Conservation (phyloP, 1,140 invertebrate species). For the Acromyrmex heyeri region DNA sequence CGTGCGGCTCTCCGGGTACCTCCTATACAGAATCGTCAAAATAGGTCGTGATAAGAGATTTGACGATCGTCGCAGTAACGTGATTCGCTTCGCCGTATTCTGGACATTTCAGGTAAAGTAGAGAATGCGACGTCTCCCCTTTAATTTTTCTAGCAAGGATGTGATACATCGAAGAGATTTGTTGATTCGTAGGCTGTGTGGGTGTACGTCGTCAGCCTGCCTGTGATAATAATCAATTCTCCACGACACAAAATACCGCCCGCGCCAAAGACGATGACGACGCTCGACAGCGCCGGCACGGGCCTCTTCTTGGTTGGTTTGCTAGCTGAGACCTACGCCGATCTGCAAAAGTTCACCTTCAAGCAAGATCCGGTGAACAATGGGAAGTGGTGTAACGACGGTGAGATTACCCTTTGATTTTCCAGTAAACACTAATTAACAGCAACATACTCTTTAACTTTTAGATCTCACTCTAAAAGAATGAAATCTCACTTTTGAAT, state of each 20-base stretch:
- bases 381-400: slow-evolving; percentile 96
- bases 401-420: slow-evolving; percentile 81
- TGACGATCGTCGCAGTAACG: slow-evolving; percentile 95
- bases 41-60: slow-evolving; percentile 96
- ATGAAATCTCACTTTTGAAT: too few species aligned
- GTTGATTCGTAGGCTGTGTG: slow-evolving; percentile 92
- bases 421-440: too few species aligned
- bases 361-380: slow-evolving; percentile 94
- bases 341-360: slow-evolving; percentile 96
- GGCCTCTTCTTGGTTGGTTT: slow-evolving; percentile 94
- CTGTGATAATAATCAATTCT: slow-evolving; percentile 96
- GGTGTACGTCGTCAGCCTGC: slow-evolving; percentile 96
- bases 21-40: slow-evolving; percentile 95
- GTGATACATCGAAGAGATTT: slow-evolving; percentile 5
- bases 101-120: slow-evolving; percentile 94
- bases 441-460: too few species aligned
- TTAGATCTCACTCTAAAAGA: too few species aligned
- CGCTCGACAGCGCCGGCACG: slow-evolving; percentile 93
- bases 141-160: background rate
- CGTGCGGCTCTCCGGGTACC: slow-evolving; percentile 92
- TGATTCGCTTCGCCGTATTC: slow-evolving; percentile 95
- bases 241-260: slow-evolving; percentile 92
- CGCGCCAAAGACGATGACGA: slow-evolving; percentile 93
- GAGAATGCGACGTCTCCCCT: background rate
- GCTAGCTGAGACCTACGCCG: slow-evolving; percentile 95